Conservation (phyloP, 2,888 invertebrate species). For the Agonopterix heracliana region DNA sequence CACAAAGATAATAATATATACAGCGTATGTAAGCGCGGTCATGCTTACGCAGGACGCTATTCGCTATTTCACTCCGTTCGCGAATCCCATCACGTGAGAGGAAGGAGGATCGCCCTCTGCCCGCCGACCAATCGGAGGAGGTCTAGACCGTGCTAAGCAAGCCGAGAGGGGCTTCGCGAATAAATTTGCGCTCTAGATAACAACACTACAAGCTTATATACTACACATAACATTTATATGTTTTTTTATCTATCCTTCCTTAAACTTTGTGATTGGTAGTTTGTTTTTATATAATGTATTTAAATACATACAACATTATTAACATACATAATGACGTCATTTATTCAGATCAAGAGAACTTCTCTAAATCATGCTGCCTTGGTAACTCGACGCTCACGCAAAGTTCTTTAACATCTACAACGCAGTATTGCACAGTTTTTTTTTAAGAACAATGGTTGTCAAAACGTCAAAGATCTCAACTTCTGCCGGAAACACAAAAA, state of each 20-base stretch:
- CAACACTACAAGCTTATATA: background rate
- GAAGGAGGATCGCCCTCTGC: slow-evolving; percentile 72
- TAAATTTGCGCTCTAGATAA: slow-evolving; percentile 48
- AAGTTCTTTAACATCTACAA: slow-evolving; percentile 38
- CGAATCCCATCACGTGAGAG: slow-evolving; percentile 70
- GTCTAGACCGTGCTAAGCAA: slow-evolving; percentile 40
- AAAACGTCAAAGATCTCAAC: slow-evolving; percentile 46
- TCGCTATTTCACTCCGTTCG: slow-evolving; percentile 50
- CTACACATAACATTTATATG: background rate
- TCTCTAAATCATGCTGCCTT: slow-evolving; percentile 53
- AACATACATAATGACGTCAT: slow-evolving; percentile 16
- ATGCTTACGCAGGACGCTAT: slow-evolving; percentile 49
- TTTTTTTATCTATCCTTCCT: background rate
- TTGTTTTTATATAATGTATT: background rate
- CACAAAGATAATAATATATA: slow-evolving; percentile 18
- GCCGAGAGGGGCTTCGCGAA: slow-evolving; percentile 46
- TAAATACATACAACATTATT: background rate
- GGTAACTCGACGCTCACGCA: slow-evolving; percentile 42
- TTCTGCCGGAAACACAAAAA: slow-evolving; percentile 57
- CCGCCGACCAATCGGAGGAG: slow-evolving; percentile 55
- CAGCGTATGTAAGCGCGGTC: slow-evolving; percentile 16
- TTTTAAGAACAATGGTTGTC: slow-evolving; percentile 35
- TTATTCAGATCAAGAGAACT: slow-evolving; percentile 23
- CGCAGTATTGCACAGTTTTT: background rate
- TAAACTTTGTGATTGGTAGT: background rate